Base-by-base conservation (phyloP, 1,140 invertebrate genomes). In the Drosophila bocki region DNA sequence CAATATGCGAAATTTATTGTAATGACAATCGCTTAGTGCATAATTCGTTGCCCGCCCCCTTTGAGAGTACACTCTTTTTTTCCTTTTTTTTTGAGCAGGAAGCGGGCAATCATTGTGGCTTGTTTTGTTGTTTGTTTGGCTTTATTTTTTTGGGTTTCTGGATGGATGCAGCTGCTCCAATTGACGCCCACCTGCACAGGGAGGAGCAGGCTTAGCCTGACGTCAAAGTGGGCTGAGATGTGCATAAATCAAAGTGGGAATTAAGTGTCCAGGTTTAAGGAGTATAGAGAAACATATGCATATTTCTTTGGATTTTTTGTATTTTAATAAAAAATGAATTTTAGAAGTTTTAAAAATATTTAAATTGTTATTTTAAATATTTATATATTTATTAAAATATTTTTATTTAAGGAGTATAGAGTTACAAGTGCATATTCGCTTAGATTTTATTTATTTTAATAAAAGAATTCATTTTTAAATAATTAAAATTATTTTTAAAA, bases 1-100 rank as follows among this genome's bases (percentile, higher is more conserved):
- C 84, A 87, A 87, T 88, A 87, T 87, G 84, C 84, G 84, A 87
- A 87, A 87, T 87, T 87, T 87, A 87, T 87, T 87, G 84, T 87
- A 87, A 87, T 88, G 83, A 83, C 84, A 87, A 83, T 63, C 84
- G 84, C 84, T 87, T 87, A 87, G 84, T 82, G 84, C 84, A 87
- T 87, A 87, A 87, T 87, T 83, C 80, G 82, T 45, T 42, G 35
- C 63, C 56, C 64, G 45, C 57, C 64, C 64, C 75, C 58, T 57
- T 51, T 44, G 29, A 19, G 44, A 26, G 37, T 72, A 42, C 48
- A 17, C 35, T 51, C 51, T 48, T 60, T 35, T 26, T 47, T 13
- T 3, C 7, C 1, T 29, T 58, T 41, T 17, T 68, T 41, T 51
- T 26, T 17, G 65, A 82, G 80, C 84, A 82, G 84, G 84, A 87